These are phyloP conservation scores for Microctenopoma steveboyesi DNA, from an alignment of 2,797 vertebrate species.

Conservation along the genomic window DNA sequence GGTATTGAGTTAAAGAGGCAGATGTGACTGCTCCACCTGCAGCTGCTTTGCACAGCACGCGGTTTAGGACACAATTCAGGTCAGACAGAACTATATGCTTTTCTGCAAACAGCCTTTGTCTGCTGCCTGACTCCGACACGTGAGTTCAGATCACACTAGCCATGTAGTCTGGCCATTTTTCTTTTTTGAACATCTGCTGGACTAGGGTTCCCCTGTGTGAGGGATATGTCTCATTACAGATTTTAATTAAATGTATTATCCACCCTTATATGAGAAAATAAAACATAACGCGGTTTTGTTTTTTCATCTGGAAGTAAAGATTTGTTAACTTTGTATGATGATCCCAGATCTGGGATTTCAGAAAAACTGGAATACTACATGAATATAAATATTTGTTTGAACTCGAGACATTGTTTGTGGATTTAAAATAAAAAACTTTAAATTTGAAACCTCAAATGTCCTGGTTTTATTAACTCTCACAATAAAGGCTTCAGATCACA, in stretches of 20 bases:
- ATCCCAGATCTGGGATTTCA: too few species aligned
- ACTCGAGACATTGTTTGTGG: too few species aligned
- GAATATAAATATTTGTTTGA: too few species aligned
- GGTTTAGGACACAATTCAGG: slow-evolving; percentile 58
- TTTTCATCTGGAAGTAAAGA: too few species aligned
- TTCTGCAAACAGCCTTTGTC: slow-evolving; percentile 30
- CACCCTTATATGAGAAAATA: neutral
- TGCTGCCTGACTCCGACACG: neutral
- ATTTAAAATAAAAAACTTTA: too few species aligned
- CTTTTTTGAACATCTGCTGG: neutral
- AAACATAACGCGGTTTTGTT: neutral
- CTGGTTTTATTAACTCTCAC: too few species aligned
- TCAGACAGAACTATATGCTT: slow-evolving; percentile 34
- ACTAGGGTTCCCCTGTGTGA: neutral
- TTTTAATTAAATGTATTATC: neutral
- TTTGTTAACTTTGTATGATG: too few species aligned
- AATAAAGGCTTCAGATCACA: too few species aligned
- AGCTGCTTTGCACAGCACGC: slow-evolving; percentile 53
- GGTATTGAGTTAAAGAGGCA: slow-evolving; percentile 57
- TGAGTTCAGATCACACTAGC: neutral
- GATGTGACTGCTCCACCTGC: slow-evolving; percentile 66
- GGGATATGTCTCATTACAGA: neutral
- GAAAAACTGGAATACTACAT: too few species aligned
- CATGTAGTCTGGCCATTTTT: too few species aligned
- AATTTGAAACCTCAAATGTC: too few species aligned